Percentiles rank a stretch among this genome's conserved stretches.
These are phyloP conservation scores for Heteropelma amictum DNA, from an alignment of 2,888 invertebrate species.

Conservation along the genomic window DNA sequence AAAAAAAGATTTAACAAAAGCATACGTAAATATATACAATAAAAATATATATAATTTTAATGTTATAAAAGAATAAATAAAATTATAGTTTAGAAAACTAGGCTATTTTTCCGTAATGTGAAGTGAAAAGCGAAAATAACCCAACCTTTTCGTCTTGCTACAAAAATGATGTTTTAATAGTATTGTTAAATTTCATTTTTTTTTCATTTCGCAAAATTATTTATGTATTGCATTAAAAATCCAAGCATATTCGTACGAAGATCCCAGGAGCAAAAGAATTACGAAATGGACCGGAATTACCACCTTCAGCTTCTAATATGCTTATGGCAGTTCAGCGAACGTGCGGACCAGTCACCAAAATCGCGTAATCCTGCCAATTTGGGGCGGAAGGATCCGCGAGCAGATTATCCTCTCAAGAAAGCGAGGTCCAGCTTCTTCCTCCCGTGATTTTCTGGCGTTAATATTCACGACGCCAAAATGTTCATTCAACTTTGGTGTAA, in stretches of 20 bases:
- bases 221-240: slow-evolving; percentile 1
- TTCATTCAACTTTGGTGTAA: slow-evolving; percentile 27
- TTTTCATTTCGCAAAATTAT: too few species aligned
- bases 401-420: slow-evolving; percentile 55
- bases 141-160: too few species aligned
- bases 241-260: slow-evolving; percentile 28
- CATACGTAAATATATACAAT: too few species aligned
- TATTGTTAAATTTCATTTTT: too few species aligned
- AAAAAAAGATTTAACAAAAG: too few species aligned
- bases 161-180: too few species aligned
- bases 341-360: slow-evolving; percentile 70
- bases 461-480: slow-evolving; percentile 39
- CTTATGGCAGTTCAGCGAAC: slow-evolving; percentile 75
- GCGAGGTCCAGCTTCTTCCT: slow-evolving; percentile 8
- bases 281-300: slow-evolving; percentile 46
- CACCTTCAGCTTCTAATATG: slow-evolving; percentile 69
- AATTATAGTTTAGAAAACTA: too few species aligned
- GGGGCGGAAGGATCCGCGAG: slow-evolving; percentile 60
- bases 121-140: too few species aligned
- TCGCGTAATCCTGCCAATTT: slow-evolving; percentile 75
- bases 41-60: too few species aligned
- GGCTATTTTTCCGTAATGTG: too few species aligned
- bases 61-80: too few species aligned
- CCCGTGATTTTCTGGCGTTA: slow-evolving; percentile 8
- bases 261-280: background rate